Evolutionary conservation across 2,888 invertebrate genomes (phyloP).

Genomic region (Antheraea assamensis): DNA sequence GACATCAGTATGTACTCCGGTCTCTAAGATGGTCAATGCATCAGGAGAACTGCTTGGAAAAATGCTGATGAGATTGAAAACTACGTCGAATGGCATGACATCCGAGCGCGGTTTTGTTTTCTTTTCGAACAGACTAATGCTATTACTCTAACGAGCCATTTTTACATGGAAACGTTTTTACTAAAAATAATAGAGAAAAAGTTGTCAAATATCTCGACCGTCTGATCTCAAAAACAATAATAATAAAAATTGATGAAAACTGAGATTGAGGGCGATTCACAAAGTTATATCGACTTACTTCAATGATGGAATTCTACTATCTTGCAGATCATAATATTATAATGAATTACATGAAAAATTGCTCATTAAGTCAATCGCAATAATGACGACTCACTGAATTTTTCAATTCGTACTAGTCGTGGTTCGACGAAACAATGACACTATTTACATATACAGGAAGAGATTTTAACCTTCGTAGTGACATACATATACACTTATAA

Average conservation of each 20-base stretch:
- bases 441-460: no score
- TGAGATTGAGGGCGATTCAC: background rate
- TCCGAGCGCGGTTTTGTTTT: no score
- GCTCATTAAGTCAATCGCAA: background rate
- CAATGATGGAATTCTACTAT: slow-evolving; percentile 1
- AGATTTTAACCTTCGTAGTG: no score
- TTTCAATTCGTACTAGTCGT: no score
- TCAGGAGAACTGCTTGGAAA: no score
- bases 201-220: background rate
- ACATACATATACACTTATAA: no score
- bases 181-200: background rate
- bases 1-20: no score
- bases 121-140: no score
- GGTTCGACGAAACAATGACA: no score
- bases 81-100: background rate
- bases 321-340: background rate
- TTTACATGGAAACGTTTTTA: background rate
- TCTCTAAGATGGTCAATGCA: no score
- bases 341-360: slow-evolving; percentile 1
- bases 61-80: background rate
- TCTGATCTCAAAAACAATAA: background rate
- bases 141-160: no score
- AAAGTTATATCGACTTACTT: background rate
- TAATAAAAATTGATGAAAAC: slow-evolving; percentile 2
- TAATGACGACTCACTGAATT: no score